Evolutionary conservation across 2,888 invertebrate genomes (phyloP).

Genomic region (Acronicta aceris): DNA sequence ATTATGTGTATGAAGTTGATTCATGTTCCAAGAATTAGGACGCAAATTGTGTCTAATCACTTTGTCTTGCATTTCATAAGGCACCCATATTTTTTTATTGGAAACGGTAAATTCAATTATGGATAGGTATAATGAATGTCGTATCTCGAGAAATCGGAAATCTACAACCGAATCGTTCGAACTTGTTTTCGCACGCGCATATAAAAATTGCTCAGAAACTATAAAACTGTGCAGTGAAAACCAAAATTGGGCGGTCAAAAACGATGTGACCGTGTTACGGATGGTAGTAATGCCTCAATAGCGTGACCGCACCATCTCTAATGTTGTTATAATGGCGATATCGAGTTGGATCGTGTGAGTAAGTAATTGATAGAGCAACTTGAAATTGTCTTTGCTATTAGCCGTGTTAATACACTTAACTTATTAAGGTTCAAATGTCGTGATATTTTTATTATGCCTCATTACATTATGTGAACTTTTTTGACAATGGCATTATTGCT

Average conservation of each 20-base stretch:
- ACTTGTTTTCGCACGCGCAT: conserved; percentile 78
- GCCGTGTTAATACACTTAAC: conserved; percentile 72
- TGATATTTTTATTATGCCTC: conserved; percentile 41
- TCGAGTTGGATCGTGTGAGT: conserved; percentile 77
- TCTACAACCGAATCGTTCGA: conserved; percentile 63
- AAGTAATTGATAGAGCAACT: conserved; percentile 86
- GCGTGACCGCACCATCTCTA: conserved; percentile 84
- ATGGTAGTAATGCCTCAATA: conserved; percentile 81
- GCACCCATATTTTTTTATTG: conserved; percentile 66
- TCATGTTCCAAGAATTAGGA: conserved; percentile 60
- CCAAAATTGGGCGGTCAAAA: conserved; percentile 82
- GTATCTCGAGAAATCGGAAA: conserved; percentile 67
- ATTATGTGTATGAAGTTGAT: conserved; percentile 59
- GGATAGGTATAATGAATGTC: conserved; percentile 58
- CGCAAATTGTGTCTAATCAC: conserved; percentile 62
- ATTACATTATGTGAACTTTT: conserved; percentile 50
- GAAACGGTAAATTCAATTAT: conserved; percentile 76
- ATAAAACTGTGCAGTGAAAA: conserved; percentile 76
- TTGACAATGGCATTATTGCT: conserved; percentile 35
- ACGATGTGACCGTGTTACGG: conserved; percentile 87
- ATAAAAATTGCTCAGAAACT: conserved; percentile 70
- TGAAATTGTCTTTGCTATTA: conserved; percentile 76
- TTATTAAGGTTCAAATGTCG: conserved; percentile 57
- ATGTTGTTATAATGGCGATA: conserved; percentile 86
- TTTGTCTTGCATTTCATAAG: conserved; percentile 63